Evolutionary conservation across 1,140 invertebrate genomes (phyloP).

Genomic region (Sycophaga agraensis): DNA sequence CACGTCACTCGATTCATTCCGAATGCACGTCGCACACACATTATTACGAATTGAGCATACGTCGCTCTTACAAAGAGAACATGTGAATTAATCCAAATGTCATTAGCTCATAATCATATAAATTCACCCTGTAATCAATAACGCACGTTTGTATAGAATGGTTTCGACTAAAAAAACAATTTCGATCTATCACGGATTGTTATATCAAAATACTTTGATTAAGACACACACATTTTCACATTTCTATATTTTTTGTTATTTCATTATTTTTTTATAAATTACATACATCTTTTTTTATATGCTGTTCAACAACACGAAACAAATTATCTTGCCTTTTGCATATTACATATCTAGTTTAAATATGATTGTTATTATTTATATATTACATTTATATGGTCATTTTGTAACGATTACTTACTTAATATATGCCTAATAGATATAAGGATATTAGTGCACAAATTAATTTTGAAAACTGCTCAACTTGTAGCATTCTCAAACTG

Average conservation of each 20-base stretch:
- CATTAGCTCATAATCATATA: slow-evolving; percentile 10
- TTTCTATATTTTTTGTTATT: not conserved
- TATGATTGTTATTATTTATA: not conserved
- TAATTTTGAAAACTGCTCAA: slow-evolving; percentile 19
- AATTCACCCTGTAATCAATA: slow-evolving; percentile 29
- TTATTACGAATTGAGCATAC: slow-evolving; percentile 19
- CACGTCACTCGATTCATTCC: not conserved
- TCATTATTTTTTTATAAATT: slow-evolving; percentile 21
- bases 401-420: slow-evolving; percentile 2
- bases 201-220: not conserved
- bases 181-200: no score
- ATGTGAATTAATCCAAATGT: slow-evolving; percentile 15
- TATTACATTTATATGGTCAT: slow-evolving; percentile 14
- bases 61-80: not conserved
- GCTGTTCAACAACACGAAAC: slow-evolving; percentile 7
- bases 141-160: slow-evolving; percentile 8
- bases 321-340: slow-evolving; percentile 1
- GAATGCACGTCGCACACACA: slow-evolving; percentile 14
- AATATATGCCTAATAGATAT: not conserved
- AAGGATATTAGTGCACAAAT: slow-evolving; percentile 12
- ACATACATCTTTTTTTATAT: slow-evolving; percentile 11
- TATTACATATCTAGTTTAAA: not conserved
- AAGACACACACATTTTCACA: slow-evolving; percentile 4
- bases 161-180: slow-evolving; percentile 9
- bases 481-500: slow-evolving; percentile 24